Evolutionary conservation across 2,888 invertebrate species (phyloP).

Genomic region (Scaptomyza caliginosa): DNA sequence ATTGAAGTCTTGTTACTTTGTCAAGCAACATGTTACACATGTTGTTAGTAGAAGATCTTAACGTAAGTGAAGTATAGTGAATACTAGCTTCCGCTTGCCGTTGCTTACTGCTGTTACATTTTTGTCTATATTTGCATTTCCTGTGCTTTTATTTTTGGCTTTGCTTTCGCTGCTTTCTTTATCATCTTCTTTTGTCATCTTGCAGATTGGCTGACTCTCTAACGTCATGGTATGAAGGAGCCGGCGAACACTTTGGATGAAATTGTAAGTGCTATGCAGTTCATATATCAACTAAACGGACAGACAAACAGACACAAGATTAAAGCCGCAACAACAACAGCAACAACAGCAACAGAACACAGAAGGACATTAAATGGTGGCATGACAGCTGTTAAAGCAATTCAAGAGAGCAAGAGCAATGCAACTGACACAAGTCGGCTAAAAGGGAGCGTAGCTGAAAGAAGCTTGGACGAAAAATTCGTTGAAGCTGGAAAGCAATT

Average conservation of each 20-base stretch:
- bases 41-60: no score
- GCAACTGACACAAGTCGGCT: conserved; percentile 59
- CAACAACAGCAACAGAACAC: neutral
- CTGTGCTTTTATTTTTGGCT: conserved; percentile 21
- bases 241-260: conserved; percentile 93
- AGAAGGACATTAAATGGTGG: conserved; percentile 12
- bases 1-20: no score
- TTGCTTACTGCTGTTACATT: no score
- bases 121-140: conserved; percentile 11
- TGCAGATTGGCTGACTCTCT: conserved; percentile 86
- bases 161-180: conserved; percentile 12
- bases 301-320: conserved; percentile 1
- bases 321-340: neutral
- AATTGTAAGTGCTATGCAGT: conserved; percentile 87
- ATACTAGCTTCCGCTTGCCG: neutral
- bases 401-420: conserved; percentile 56
- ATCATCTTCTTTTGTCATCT: conserved; percentile 84
- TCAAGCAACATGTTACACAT: neutral
- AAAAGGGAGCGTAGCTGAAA: neutral
- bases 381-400: conserved; percentile 29
- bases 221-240: conserved; percentile 94
- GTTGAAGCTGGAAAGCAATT: conserved; percentile 68
- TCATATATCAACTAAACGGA: conserved; percentile 31
- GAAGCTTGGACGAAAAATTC: neutral
- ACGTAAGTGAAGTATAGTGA: no score